phyloP scores from a whole-genome alignment of 2,113 vertebrate species.

The Rhinogobius similis region DNA sequence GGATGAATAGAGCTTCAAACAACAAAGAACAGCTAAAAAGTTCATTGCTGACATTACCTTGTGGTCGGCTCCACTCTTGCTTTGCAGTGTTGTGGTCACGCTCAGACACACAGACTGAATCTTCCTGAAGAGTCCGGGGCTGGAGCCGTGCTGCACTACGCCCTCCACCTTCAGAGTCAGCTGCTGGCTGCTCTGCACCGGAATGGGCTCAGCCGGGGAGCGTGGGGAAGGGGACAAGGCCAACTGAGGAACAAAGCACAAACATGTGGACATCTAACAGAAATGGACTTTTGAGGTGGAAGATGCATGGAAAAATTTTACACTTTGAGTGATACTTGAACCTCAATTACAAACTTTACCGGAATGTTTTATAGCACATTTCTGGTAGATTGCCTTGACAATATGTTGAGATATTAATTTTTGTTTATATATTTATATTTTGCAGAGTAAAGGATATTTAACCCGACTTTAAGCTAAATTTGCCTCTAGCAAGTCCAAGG shows the following conservation, averaged over 20 bases:
- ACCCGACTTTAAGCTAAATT: too few species aligned
- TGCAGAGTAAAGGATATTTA: too few species aligned
- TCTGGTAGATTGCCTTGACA: too few species aligned
- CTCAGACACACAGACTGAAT: conserved; percentile 94
- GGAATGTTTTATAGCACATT: too few species aligned
- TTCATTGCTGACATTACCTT: conserved; percentile 73
- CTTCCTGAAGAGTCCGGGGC: conserved; percentile 93
- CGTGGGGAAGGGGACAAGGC: conserved; percentile 94
- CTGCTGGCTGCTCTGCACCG: conserved; percentile 93
- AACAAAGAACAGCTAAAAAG: too few species aligned
- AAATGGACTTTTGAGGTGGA: not conserved
- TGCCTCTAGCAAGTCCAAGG: too few species aligned
- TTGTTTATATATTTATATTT: too few species aligned
- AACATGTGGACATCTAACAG: not conserved
- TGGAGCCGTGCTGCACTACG: conserved; percentile 93
- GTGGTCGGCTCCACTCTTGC: conserved; percentile 88
- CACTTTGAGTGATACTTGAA: too few species aligned
- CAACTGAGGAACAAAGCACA: conserved; percentile 75
- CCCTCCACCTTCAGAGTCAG: conserved; percentile 95
- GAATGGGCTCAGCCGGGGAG: conserved; percentile 90
- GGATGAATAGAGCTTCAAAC: too few species aligned
- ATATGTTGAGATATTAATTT: too few species aligned
- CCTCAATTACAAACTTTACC: too few species aligned
- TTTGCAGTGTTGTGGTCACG: conserved; percentile 91
- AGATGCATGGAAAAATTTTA: too few species aligned